Evolutionary conservation across 2,113 vertebrate genomes (phyloP), one percentile per base, ranked within the genome.

Genomic region (Microcebus griseorufus): DNA sequence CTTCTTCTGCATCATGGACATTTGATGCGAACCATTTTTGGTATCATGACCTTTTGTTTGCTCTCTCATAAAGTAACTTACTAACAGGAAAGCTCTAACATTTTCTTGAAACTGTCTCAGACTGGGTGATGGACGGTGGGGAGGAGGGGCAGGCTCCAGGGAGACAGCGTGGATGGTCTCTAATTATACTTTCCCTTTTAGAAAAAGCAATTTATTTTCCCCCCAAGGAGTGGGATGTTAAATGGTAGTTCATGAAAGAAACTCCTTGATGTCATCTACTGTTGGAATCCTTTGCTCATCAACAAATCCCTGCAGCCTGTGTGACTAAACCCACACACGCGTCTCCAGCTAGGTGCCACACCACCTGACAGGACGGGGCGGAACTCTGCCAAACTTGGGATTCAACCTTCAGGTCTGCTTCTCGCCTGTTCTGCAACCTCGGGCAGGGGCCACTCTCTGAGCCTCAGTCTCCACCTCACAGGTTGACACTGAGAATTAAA

Each of bases 141-240:
- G 53, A 94, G 64, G 48, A 79, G 48, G 45, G 53, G 42, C 73
- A 37, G 70, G 70, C 42, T 88, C 72, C 55, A 32, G 18, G 32
- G 67, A 97, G 96, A 94, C 88, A 67, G 25, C 62, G 60, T 23
- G 23, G 62, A 88, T 94, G 93, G 73, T 94, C 88, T 97, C 75
- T 97, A 97, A 98, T 97, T 97, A 97, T 69, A 96, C 83, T 92
- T 95, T 96, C 90, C 55, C 75, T 84, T 96, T 92, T 65, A 85
- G 90, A 92, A 96, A 89, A 93, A 75, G 67, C 14, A 92, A 64
- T 94, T 37, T 55, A 67, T 87, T 83, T 34, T 45, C 89, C n/a
- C 84, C 84, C 58, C 84, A 45, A 65, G 55, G 92, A 88, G 80
- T 93, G 67, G 80, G 69, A 92, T 80, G 94, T 91, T 94, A 97